phyloP scores from a whole-genome alignment of 2,888 invertebrate genomes.

The Drosophila meridionalis region DNA sequence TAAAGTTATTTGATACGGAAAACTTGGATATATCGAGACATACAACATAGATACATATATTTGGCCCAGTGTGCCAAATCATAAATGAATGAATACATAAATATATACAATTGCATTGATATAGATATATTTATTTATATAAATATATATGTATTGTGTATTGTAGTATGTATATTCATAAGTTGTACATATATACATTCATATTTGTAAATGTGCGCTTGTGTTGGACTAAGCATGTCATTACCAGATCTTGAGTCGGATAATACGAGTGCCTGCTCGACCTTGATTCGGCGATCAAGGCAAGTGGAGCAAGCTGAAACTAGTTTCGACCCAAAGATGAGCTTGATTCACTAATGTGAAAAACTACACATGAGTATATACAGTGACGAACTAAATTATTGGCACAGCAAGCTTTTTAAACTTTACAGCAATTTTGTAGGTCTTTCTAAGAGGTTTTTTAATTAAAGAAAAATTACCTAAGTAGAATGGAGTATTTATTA shows the following conservation, averaged over 20 bases:
- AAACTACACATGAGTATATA: neutral
- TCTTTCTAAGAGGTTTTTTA: no score
- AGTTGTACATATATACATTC: neutral
- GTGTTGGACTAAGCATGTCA: slow-evolving; percentile 23
- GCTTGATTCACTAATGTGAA: slow-evolving; percentile 5
- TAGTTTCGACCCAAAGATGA: slow-evolving; percentile 24
- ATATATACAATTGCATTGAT: neutral
- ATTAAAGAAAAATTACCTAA: no score
- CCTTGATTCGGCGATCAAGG: slow-evolving; percentile 36
- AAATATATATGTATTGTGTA: neutral
- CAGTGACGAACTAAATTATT: no score
- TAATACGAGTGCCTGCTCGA: slow-evolving; percentile 27
- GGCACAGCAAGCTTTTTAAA: no score
- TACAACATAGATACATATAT: neutral
- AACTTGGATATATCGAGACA: neutral
- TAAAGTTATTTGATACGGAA: neutral
- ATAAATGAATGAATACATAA: no score
- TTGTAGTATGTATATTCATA: neutral
- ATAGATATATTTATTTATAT: no score
- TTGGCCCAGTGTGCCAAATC: neutral
- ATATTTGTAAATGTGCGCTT: neutral
- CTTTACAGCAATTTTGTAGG: no score
- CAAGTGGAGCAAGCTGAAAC: slow-evolving; percentile 27
- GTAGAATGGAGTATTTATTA: no score
- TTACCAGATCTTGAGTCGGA: slow-evolving; percentile 12